phyloP scores from a whole-genome alignment of 2,888 invertebrate genomes.

The Tortrix viridana region DNA sequence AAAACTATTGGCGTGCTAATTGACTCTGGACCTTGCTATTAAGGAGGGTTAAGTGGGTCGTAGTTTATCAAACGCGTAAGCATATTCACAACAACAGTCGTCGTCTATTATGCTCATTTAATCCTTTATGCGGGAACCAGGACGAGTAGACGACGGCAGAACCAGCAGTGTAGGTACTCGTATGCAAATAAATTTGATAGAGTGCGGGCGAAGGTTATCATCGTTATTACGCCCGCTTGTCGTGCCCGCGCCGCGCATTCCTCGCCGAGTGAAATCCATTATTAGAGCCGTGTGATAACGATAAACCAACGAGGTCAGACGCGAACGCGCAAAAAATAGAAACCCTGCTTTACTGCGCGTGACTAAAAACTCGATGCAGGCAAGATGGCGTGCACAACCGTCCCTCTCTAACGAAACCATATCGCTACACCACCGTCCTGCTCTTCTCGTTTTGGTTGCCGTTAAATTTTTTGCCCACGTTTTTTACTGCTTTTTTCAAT shows the following conservation, averaged over 20 bases:
- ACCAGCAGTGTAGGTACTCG: conserved; percentile 29
- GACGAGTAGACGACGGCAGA: conserved; percentile 36
- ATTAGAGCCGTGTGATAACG: conserved; percentile 69
- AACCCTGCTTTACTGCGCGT: conserved; percentile 78
- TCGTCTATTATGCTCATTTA: conserved; percentile 48
- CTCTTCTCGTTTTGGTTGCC: conserved; percentile 65
- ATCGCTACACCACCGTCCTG: conserved; percentile 51
- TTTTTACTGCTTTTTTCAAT: conserved; percentile 62
- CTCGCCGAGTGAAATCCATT: conserved; percentile 39
- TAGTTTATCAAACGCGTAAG: conserved; percentile 57
- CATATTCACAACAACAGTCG: conserved; percentile 56
- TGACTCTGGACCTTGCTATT: conserved; percentile 72
- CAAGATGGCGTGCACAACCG: conserved; percentile 71
- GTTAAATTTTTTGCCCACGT: conserved; percentile 71
- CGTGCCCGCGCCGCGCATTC: conserved; percentile 33
- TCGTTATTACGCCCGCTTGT: conserved; percentile 37
- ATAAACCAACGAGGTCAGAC: conserved; percentile 82
- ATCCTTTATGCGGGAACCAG: conserved; percentile 44
- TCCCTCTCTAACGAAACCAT: conserved; percentile 61
- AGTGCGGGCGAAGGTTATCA: conserved; percentile 42
- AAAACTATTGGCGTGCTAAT: conserved; percentile 73
- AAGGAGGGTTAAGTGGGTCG: conserved; percentile 69
- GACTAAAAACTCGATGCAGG: conserved; percentile 77
- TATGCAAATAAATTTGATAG: conserved; percentile 38
- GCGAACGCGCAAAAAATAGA: conserved; percentile 81